A percentile compares a stretch with the other conserved stretches of the same genome.
These are phyloP conservation scores for Drosophila mercatorum DNA, from an alignment of 2,888 invertebrate genomes.

Conservation along the genomic window DNA sequence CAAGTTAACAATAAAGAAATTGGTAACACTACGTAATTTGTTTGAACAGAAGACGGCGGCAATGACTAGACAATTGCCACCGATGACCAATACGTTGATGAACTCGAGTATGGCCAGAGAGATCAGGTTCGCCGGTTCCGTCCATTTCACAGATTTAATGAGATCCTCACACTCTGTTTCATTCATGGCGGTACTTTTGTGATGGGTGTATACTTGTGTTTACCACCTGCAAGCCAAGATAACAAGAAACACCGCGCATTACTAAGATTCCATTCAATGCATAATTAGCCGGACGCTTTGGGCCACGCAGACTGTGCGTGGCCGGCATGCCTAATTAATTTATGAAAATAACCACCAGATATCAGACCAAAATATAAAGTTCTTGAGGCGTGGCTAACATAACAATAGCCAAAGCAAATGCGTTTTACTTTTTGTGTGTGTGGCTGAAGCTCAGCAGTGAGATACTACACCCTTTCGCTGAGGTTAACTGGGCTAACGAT, in stretches of 20 bases:
- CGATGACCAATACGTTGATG: slow-evolving; percentile 94
- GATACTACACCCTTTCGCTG: too few species aligned
- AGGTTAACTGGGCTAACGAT: too few species aligned
- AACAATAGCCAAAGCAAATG: slow-evolving; percentile 24
- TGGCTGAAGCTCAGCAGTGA: too few species aligned
- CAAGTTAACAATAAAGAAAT: slow-evolving; percentile 97
- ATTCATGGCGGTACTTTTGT: slow-evolving; percentile 89
- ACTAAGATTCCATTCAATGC: slow-evolving; percentile 19
- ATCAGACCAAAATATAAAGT: slow-evolving; percentile 2
- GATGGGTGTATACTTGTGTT: slow-evolving; percentile 81
- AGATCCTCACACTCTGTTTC: slow-evolving; percentile 92
- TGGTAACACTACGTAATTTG: slow-evolving; percentile 97
- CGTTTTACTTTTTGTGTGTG: neutral
- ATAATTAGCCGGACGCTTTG: slow-evolving; percentile 38
- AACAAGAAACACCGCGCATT: slow-evolving; percentile 20
- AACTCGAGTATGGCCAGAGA: slow-evolving; percentile 91
- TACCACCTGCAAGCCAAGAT: slow-evolving; percentile 80
- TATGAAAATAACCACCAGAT: slow-evolving; percentile 51
- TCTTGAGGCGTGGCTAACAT: slow-evolving; percentile 1
- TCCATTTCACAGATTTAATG: slow-evolving; percentile 92
- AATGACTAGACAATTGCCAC: slow-evolving; percentile 96
- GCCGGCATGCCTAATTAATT: slow-evolving; percentile 66
- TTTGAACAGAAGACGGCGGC: slow-evolving; percentile 95
- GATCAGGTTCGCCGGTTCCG: slow-evolving; percentile 90
- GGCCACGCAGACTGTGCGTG: slow-evolving; percentile 30